phyloP scores from a whole-genome alignment of 2,888 invertebrate species.

The Caprella mutica region DNA sequence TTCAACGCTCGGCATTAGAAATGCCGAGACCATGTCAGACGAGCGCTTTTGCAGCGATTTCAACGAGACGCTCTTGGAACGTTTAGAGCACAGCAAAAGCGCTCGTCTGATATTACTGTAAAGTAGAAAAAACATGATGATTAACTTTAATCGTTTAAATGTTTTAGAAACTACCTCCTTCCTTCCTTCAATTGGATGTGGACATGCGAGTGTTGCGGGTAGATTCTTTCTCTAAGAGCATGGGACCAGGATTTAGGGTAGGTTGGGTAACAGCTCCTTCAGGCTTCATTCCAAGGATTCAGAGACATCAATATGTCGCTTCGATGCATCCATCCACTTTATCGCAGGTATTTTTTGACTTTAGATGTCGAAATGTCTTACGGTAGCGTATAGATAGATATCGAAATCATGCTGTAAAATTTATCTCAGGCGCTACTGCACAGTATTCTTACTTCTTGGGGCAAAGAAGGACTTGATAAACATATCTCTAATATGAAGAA shows the following conservation, averaged over 20 bases:
- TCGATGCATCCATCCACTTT: slow-evolving; percentile 53
- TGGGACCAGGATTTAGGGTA: slow-evolving; percentile 57
- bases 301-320: slow-evolving; percentile 59
- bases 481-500: slow-evolving; percentile 50
- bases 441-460: slow-evolving; percentile 50
- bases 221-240: slow-evolving; percentile 65
- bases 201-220: slow-evolving; percentile 63
- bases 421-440: slow-evolving; percentile 47
- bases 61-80: too few relatives aligned
- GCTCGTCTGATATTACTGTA: too few relatives aligned
- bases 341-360: slow-evolving; percentile 49
- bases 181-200: slow-evolving; percentile 60
- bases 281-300: slow-evolving; percentile 51
- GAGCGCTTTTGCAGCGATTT: too few relatives aligned
- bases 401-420: too few relatives aligned
- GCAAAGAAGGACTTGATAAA: slow-evolving; percentile 48
- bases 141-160: too few relatives aligned
- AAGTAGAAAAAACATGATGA: too few relatives aligned
- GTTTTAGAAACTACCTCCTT: slow-evolving; percentile 44
- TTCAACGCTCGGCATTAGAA: too few relatives aligned
- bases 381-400: too few relatives aligned
- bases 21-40: too few relatives aligned
- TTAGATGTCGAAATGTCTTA: too few relatives aligned
- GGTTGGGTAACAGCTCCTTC: slow-evolving; percentile 63
- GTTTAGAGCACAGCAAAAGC: too few relatives aligned